Percentiles rank a stretch among this genome's conserved stretches.
Evolutionary conservation across 2,797 vertebrate species (phyloP).

Genomic region (Cheirogaleus major): DNA sequence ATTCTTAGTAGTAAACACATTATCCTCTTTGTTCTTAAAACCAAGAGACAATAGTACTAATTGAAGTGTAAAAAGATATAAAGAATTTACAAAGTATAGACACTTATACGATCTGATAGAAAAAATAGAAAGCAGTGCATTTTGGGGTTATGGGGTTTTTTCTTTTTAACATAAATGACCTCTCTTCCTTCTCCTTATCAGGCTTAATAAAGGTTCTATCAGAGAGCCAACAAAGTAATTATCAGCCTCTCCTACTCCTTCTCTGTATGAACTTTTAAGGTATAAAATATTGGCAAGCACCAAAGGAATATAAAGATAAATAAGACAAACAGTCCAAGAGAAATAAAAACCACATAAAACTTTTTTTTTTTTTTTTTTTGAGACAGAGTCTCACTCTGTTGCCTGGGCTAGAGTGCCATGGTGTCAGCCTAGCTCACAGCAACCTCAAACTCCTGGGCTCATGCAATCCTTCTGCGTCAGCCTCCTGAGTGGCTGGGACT

Average conservation of each 20-base stretch:
- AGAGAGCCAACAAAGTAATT: not conserved
- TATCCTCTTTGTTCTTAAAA: conserved; percentile 37
- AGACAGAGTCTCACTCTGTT: too few relatives aligned
- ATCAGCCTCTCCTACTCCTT: conserved; percentile 5
- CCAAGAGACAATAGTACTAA: conserved; percentile 1
- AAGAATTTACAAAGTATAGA: not conserved
- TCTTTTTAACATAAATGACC: conserved; percentile 35
- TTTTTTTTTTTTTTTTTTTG: not conserved
- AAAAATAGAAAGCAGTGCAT: not conserved
- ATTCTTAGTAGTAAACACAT: not conserved
- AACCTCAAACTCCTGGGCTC: too few relatives aligned
- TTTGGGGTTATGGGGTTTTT: not conserved
- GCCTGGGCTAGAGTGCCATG: too few relatives aligned
- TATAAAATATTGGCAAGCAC: conserved; percentile 1
- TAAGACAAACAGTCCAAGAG: not conserved
- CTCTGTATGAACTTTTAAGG: not conserved
- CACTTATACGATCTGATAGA: not conserved
- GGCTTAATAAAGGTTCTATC: not conserved
- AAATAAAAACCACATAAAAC: not conserved
- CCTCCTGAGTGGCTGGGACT: too few relatives aligned
- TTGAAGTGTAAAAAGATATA: not conserved
- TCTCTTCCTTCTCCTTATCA: not conserved
- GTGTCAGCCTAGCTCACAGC: too few relatives aligned
- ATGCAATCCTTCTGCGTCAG: too few relatives aligned
- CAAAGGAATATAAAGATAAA: not conserved